A percentile compares a stretch with the other conserved stretches of the same genome.
These are phyloP conservation scores for Drosophila teissieri DNA, from an alignment of 1,140 invertebrate genomes.

Conservation along the genomic window DNA sequence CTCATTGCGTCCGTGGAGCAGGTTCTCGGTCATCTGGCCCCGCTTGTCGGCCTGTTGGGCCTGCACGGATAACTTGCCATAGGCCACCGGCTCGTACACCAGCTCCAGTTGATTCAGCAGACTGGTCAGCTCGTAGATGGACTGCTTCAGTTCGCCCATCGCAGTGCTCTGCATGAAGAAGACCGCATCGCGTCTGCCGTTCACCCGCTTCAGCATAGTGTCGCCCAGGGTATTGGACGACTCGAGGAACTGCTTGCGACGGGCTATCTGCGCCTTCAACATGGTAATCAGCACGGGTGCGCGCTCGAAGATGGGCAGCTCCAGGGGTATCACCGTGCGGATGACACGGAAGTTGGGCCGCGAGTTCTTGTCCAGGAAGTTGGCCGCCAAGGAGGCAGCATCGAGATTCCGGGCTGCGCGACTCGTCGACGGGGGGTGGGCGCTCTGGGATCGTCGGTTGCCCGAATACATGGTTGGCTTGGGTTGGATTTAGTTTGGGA, in stretches of 20 bases:
- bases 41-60: background rate
- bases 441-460: background rate
- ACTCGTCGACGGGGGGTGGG: too few relatives aligned
- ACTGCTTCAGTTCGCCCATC: background rate
- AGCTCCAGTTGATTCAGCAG: background rate
- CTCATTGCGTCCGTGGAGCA: background rate
- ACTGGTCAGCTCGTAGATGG: background rate
- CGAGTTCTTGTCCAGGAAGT: background rate
- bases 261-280: background rate
- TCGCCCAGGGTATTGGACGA: background rate
- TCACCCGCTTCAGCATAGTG: background rate
- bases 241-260: background rate
- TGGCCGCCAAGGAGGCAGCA: too few relatives aligned
- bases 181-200: too few relatives aligned
- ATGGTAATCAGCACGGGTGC: background rate
- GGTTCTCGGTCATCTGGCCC: background rate
- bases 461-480: background rate
- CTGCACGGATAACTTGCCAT: background rate
- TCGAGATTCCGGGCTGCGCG: too few relatives aligned
- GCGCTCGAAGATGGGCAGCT: background rate
- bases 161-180: background rate
- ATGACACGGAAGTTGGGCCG: background rate
- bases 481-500: too few relatives aligned
- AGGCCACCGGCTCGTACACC: background rate
- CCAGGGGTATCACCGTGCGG: background rate